Percentiles rank a stretch among this genome's conserved stretches.
Conservation (phyloP, 2,888 invertebrate genomes). For the Calameuta idolon region DNA sequence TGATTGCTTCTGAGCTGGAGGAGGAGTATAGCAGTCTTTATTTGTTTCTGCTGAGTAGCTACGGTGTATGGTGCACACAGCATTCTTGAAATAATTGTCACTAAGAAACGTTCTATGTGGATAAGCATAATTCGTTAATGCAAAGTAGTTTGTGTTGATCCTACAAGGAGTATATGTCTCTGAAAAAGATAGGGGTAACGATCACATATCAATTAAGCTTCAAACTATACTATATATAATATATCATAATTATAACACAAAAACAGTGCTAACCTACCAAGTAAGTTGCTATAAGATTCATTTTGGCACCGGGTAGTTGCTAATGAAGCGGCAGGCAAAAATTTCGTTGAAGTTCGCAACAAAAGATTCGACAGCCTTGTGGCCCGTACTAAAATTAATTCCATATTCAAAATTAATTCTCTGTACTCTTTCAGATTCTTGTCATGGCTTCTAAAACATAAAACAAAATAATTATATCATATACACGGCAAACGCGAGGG, state of each 20-base stretch:
- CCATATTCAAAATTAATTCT: slow-evolving; percentile 37
- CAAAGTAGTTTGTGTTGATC: background rate
- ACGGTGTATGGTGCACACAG: background rate
- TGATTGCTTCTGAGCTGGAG: slow-evolving; percentile 68
- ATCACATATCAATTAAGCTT: background rate
- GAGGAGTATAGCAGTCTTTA: slow-evolving; percentile 24
- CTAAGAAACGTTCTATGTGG: background rate
- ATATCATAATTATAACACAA: slow-evolving; percentile 23
- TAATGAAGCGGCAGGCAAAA: slow-evolving; percentile 28
- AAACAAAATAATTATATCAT: background rate
- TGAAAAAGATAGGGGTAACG: slow-evolving; percentile 17
- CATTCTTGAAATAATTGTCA: background rate
- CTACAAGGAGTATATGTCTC: slow-evolving; percentile 25
- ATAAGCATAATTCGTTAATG: background rate
- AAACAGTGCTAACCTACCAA: slow-evolving; percentile 24
- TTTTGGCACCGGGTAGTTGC: slow-evolving; percentile 31
- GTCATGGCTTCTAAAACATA: background rate
- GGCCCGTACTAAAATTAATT: slow-evolving; percentile 41
- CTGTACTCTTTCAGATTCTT: background rate
- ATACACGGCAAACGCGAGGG: background rate
- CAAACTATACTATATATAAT: background rate
- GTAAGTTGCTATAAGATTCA: slow-evolving; percentile 27
- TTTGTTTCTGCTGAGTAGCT: slow-evolving; percentile 15
- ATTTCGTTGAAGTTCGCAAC: slow-evolving; percentile 27
- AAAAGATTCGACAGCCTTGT: slow-evolving; percentile 29